A percentile compares a stretch with the other conserved stretches of the same genome.
phyloP scores from a whole-genome alignment of 2,797 vertebrate species.

The Oryzias sinensis region DNA sequence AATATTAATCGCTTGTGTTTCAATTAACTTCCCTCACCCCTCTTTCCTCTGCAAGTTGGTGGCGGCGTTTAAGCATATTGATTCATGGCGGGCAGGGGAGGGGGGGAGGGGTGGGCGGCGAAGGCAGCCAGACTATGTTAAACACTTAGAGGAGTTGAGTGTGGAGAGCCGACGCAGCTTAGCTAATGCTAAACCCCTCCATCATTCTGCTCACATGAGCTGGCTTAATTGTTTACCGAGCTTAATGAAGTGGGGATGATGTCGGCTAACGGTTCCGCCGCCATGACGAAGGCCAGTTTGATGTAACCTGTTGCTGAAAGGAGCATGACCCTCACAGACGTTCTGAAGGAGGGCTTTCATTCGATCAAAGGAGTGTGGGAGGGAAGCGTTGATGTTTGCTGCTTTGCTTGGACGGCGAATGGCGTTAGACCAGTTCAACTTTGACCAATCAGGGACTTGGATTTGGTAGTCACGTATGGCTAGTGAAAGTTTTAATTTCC shows the following conservation, averaged over 20 bases:
- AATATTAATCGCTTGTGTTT: constrained; percentile 69
- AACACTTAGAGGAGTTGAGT: constrained; percentile 62
- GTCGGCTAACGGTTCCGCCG: constrained; percentile 59
- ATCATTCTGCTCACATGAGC: constrained; percentile 43
- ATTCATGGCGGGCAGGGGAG: constrained; percentile 25
- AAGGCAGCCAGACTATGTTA: constrained; percentile 61
- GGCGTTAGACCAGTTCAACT: too few species aligned
- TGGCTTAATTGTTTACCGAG: constrained; percentile 73
- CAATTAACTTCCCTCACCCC: constrained; percentile 61
- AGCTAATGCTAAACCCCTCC: constrained; percentile 66
- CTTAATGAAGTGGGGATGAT: constrained; percentile 73
- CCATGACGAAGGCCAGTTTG: constrained; percentile 60
- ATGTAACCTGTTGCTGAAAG: constrained; percentile 45
- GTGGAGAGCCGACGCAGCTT: constrained; percentile 47
- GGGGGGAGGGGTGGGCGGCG: neutral
- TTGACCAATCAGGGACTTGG: too few species aligned
- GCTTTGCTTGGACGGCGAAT: too few species aligned
- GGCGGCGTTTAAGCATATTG: constrained; percentile 60
- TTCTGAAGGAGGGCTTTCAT: too few species aligned
- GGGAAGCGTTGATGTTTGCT: too few species aligned
- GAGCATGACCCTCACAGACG: neutral
- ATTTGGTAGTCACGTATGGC: too few species aligned
- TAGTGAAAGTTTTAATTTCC: too few species aligned
- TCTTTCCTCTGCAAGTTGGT: constrained; percentile 45
- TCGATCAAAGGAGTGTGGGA: too few species aligned